Conservation (phyloP, 2,888 invertebrate genomes). For the Morpho helenor region DNA sequence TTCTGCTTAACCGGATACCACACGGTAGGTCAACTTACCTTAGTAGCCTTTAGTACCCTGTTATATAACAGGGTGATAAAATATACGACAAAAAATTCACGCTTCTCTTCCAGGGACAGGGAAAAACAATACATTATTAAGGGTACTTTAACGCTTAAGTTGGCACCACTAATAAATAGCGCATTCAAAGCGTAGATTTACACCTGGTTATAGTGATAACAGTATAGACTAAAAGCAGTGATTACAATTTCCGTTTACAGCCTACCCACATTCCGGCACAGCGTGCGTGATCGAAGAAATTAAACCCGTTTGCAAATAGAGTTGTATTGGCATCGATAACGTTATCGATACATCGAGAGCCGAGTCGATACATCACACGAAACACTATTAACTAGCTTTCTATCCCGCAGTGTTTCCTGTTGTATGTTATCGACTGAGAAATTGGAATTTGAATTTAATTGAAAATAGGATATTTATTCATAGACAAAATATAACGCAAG, state of each 20-base stretch:
- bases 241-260: not conserved
- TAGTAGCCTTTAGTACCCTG: too few relatives aligned
- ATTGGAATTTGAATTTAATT: constrained; percentile 2
- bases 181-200: not conserved
- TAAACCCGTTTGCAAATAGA: constrained; percentile 24
- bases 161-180: too few relatives aligned
- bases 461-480: not conserved
- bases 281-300: constrained; percentile 27
- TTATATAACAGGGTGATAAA: too few relatives aligned
- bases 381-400: constrained; percentile 25
- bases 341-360: constrained; percentile 21
- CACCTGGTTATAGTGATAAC: not conserved
- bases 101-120: too few relatives aligned
- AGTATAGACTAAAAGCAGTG: not conserved
- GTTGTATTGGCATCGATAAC: constrained; percentile 20
- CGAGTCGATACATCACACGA: constrained; percentile 21
- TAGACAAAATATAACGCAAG: too few relatives aligned
- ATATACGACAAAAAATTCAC: too few relatives aligned
- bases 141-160: too few relatives aligned
- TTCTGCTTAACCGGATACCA: too few relatives aligned
- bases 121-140: too few relatives aligned
- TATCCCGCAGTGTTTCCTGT: constrained; percentile 23
- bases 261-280: not conserved
- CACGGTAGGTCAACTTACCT: too few relatives aligned
- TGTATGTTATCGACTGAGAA: constrained; percentile 23